A percentile compares a stretch with the other conserved stretches of the same genome.
phyloP scores from a whole-genome alignment of 35 echinoderm and acorn worm species.

The Lytechinus variegatus region DNA sequence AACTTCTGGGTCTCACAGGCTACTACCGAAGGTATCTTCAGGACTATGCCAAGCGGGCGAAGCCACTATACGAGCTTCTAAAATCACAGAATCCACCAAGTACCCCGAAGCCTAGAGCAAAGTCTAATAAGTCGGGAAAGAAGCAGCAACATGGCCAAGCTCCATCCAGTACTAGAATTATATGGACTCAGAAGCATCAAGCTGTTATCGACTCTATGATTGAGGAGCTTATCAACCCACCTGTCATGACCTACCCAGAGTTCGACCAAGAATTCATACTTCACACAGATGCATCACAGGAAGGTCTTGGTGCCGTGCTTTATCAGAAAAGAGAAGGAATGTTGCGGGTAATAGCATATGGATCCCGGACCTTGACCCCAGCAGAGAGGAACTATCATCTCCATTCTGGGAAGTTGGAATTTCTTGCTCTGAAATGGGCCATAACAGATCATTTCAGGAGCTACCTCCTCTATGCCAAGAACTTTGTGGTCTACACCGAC shows the following conservation, averaged over 20 bases:
- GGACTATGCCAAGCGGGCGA: conserved; percentile 35
- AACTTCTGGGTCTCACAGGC: conserved; percentile 30
- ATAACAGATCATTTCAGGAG: conserved; percentile 31
- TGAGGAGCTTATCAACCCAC: conserved; percentile 32
- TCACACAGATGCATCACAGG: conserved; percentile 60
- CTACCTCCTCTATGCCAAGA: conserved; percentile 21
- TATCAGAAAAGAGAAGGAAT: conserved; percentile 61
- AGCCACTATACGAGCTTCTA: conserved; percentile 14
- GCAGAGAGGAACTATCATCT: conserved; percentile 57
- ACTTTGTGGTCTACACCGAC: conserved; percentile 25
- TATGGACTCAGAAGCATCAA: neutral
- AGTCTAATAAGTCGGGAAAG: conserved; percentile 8
- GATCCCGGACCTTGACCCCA: conserved; percentile 45
- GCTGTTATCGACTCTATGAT: neutral
- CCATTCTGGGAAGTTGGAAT: conserved; percentile 21
- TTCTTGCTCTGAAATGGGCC: conserved; percentile 47
- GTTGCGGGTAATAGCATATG: conserved; percentile 55
- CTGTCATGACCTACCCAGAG: conserved; percentile 60
- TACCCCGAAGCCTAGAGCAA: neutral
- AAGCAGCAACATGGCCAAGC: neutral
- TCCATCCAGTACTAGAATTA: conserved; percentile 15
- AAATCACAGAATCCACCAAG: no score
- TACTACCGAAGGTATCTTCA: conserved; percentile 58
- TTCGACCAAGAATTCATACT: conserved; percentile 43
- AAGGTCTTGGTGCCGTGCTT: conserved; percentile 60